Conservation (phyloP, 1,140 invertebrate genomes). For the Drosophila nikananu region DNA sequence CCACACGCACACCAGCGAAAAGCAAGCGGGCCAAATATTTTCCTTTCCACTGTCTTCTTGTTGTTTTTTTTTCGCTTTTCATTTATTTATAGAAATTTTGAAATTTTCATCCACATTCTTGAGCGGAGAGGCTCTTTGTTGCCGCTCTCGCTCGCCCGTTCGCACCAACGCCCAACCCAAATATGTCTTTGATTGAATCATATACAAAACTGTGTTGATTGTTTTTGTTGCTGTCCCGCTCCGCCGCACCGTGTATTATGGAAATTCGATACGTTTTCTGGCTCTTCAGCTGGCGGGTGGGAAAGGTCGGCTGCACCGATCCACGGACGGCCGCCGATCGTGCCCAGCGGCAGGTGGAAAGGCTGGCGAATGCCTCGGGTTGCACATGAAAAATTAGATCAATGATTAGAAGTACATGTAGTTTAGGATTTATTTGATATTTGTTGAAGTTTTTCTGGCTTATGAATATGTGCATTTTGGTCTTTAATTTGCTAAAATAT, state of each 20-base stretch:
- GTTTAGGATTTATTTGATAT: conserved; percentile 7
- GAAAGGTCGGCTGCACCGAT: conserved; percentile 23
- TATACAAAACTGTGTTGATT: conserved; percentile 72
- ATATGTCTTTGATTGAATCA: conserved; percentile 85
- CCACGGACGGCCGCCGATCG: conserved; percentile 7
- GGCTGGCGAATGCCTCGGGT: conserved; percentile 45
- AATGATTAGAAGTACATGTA: conserved; percentile 5
- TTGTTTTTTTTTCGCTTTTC: conserved; percentile 26
- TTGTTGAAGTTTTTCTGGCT: not conserved
- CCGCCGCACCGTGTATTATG: conserved; percentile 77
- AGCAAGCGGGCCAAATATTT: conserved; percentile 63
- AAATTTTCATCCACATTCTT: conserved; percentile 82
- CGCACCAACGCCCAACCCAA: conserved; percentile 80
- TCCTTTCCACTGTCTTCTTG: conserved; percentile 15
- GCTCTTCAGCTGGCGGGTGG: conserved; percentile 51
- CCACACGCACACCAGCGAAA: conserved; percentile 46
- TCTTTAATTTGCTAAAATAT: not conserved
- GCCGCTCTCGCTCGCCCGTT: conserved; percentile 50
- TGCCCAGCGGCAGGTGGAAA: conserved; percentile 34
- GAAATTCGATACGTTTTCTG: conserved; percentile 83
- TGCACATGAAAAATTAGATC: conserved; percentile 18
- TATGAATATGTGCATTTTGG: not conserved
- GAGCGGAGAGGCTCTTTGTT: conserved; percentile 51
- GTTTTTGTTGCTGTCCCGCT: conserved; percentile 83
- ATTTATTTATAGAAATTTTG: conserved; percentile 81